These are phyloP conservation scores for Meta bourneti DNA, from an alignment of 2,888 invertebrate species.

Conservation along the genomic window DNA sequence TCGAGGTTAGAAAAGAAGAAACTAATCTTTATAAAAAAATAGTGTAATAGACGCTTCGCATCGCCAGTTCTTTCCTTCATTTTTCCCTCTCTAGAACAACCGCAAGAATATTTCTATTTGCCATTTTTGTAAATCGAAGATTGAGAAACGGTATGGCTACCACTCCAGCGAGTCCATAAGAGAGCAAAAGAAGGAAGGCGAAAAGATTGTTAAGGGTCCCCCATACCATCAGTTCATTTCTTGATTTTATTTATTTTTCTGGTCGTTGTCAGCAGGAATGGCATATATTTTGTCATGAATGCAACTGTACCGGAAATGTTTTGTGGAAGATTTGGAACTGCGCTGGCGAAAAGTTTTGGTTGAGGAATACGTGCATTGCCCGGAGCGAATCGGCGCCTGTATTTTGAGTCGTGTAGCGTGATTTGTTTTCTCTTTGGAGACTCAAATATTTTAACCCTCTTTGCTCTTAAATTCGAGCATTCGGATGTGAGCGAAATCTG, in stretches of 20 bases:
- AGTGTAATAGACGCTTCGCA: slow-evolving; percentile 5
- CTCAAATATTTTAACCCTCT: no score
- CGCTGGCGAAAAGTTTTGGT: background rate
- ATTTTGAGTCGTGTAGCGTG: background rate
- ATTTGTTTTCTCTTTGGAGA: background rate
- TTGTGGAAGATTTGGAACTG: background rate
- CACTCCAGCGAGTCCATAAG: no score
- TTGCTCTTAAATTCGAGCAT: no score
- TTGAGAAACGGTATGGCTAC: background rate
- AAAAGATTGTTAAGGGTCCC: background rate
- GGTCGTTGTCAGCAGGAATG: background rate
- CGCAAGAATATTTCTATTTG: background rate
- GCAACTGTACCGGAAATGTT: background rate
- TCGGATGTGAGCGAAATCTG: no score
- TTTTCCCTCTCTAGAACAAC: background rate
- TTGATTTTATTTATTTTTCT: background rate
- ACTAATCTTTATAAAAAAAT: slow-evolving; percentile 6
- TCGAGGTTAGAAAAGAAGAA: slow-evolving; percentile 2
- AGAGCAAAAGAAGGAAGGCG: background rate
- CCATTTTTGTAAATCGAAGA: slow-evolving; percentile 15
- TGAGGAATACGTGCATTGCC: background rate
- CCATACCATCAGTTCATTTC: background rate
- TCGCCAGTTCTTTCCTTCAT: background rate
- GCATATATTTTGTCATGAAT: background rate
- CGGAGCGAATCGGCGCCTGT: background rate